Evolutionary conservation across 2,113 vertebrate species (phyloP), one percentile per base, ranked within the genome.

Genomic region (Mormyrus iriodes): DNA sequence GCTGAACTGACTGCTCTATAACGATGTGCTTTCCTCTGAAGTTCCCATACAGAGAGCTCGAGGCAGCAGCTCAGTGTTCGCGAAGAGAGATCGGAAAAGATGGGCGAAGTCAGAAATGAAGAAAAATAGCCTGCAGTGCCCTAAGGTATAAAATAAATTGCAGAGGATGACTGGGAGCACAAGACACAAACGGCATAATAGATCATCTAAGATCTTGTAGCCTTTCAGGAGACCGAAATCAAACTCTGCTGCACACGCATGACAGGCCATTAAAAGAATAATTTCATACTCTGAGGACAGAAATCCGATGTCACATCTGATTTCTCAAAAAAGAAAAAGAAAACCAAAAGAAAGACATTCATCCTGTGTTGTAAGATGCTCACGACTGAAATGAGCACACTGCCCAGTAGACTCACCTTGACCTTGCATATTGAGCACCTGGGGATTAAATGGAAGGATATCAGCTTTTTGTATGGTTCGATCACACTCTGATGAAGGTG

Each of bases 131-230:
- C 93, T 2, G 89, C 93, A 93, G 93, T 95, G 95, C 94, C 95
- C 95, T 93, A 95, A 95, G 95, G 94, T 95, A 95, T 93, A 93
- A 94, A 95, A 96, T 95, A 95, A 95, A 96, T 95, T 95, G 95
- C 94, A 94, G 94, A 94, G 90, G 92, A 95, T 95, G 94, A 95
- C 94, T 94, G 93, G 93, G 89, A 94, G 92, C 91, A 91, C 44
- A 89, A 95, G 92, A 91, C 94, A 95, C 95, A 96, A 96, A 95
- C 95, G 94, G 95, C 94, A 96, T 96, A 95, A 95, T 95, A 95
- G 95, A 96, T 95, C 90, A 92, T 93, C 93, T 15, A 89, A 92
- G 94, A 93, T 95, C 94, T 93, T 93, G 61, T 86, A 90, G 53
- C 88, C 88, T 90, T 92, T 89, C 88, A 91, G 92, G 89, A 92